Conservation (phyloP, 2,888 invertebrate species). For the Steinernema hermaphroditum region DNA sequence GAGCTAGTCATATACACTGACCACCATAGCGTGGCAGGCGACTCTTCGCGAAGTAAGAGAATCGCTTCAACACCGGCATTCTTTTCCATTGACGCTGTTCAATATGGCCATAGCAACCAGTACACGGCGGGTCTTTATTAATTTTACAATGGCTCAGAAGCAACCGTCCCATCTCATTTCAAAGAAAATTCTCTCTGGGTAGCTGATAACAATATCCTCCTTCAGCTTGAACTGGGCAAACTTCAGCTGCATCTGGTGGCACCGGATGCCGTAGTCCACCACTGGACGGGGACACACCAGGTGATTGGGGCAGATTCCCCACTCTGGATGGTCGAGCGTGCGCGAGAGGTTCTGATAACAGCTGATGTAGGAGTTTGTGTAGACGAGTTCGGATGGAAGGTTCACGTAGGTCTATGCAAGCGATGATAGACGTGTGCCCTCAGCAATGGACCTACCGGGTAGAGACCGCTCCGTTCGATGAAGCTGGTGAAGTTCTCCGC, state of each 20-base stretch:
- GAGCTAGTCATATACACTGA: too few relatives aligned
- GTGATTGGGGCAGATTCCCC: slow-evolving; percentile 23
- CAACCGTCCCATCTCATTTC: neutral
- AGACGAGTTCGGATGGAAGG: neutral
- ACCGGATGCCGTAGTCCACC: neutral
- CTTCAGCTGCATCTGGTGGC: too few relatives aligned
- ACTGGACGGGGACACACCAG: neutral
- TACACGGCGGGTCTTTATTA: too few relatives aligned
- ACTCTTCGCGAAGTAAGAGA: too few relatives aligned
- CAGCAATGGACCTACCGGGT: neutral
- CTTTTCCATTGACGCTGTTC: too few relatives aligned
- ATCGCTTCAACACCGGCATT: too few relatives aligned
- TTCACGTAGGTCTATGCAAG: neutral
- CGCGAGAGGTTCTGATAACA: neutral
- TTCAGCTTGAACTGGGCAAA: neutral
- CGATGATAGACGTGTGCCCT: neutral
- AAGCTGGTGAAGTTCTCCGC: slow-evolving; percentile 10
- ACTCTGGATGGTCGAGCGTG: neutral
- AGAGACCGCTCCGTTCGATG: neutral
- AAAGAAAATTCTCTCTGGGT: neutral
- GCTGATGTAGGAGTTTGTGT: neutral
- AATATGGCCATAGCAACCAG: too few relatives aligned
- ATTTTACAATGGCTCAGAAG: neutral
- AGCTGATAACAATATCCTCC: neutral
- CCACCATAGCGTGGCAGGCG: too few relatives aligned